These are phyloP conservation scores for Clarias batrachus DNA, from an alignment of 2,113 vertebrate species.

Conservation along the genomic window DNA sequence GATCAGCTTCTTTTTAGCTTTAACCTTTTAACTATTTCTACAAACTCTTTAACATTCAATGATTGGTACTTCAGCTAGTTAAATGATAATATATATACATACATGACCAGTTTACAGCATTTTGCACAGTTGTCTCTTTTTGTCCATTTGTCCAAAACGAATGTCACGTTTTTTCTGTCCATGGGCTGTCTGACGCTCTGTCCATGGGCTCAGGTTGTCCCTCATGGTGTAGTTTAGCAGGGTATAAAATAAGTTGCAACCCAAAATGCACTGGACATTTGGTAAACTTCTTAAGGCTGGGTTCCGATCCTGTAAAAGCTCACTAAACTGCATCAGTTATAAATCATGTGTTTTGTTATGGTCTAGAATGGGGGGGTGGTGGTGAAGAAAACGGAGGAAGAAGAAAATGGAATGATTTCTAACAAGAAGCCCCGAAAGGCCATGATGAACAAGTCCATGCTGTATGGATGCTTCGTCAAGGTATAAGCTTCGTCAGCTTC, in stretches of 20 bases:
- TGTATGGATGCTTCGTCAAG: slow-evolving; percentile 91
- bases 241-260: not conserved
- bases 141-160: not conserved
- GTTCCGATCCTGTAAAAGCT: not conserved
- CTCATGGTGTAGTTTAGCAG: not conserved
- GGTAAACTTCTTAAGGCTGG: not conserved
- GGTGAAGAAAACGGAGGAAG: slow-evolving; percentile 66
- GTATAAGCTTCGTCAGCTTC: slow-evolving; percentile 60
- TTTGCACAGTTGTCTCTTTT: not conserved
- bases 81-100: not conserved
- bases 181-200: not conserved
- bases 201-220: not conserved
- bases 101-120: not conserved
- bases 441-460: slow-evolving; percentile 53
- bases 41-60: no score
- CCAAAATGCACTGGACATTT: not conserved
- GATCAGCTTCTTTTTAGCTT: no score
- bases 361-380: slow-evolving; percentile 79
- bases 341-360: not conserved
- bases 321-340: not conserved
- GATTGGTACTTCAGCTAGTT: no score
- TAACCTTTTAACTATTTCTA: no score
- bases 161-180: not conserved
- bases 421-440: slow-evolving; percentile 75
- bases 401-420: slow-evolving; percentile 64